Conservation (phyloP, 2,797 vertebrate genomes). For the Brachyrhaphis roseni region DNA sequence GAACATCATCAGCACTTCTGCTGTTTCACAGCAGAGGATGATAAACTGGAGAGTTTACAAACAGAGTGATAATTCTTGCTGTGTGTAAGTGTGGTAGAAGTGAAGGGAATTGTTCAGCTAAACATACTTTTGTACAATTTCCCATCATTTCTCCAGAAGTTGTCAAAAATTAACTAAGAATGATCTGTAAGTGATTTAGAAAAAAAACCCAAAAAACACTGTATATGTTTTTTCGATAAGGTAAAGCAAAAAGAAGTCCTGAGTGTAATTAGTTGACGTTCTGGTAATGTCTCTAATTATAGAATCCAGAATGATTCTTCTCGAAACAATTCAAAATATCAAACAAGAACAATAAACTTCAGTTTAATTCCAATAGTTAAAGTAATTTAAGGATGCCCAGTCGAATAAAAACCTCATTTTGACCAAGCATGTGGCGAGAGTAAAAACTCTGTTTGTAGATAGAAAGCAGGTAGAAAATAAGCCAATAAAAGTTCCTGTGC, state of each 20-base stretch:
- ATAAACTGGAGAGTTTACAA: slow-evolving; percentile 3
- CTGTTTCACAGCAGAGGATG: neutral
- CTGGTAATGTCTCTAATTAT: neutral
- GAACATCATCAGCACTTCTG: neutral
- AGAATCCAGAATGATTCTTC: neutral
- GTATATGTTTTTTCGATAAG: too few relatives aligned
- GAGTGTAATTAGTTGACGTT: neutral
- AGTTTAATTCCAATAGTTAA: neutral
- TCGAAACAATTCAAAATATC: neutral
- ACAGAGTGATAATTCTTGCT: neutral
- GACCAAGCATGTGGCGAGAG: neutral
- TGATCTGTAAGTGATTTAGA: neutral
- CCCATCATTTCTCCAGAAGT: neutral
- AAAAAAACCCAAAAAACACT: neutral
- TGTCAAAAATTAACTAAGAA: neutral
- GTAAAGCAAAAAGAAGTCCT: too few relatives aligned
- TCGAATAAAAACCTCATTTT: too few relatives aligned
- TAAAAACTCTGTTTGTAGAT: neutral
- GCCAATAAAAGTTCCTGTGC: neutral
- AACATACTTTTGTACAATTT: neutral
- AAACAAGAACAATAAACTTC: neutral
- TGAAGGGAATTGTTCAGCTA: neutral
- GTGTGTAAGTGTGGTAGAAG: neutral
- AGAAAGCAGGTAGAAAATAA: neutral
- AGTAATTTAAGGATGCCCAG: neutral